Conservation (phyloP, 2,888 invertebrate species). For the Conchocele bisecta region DNA sequence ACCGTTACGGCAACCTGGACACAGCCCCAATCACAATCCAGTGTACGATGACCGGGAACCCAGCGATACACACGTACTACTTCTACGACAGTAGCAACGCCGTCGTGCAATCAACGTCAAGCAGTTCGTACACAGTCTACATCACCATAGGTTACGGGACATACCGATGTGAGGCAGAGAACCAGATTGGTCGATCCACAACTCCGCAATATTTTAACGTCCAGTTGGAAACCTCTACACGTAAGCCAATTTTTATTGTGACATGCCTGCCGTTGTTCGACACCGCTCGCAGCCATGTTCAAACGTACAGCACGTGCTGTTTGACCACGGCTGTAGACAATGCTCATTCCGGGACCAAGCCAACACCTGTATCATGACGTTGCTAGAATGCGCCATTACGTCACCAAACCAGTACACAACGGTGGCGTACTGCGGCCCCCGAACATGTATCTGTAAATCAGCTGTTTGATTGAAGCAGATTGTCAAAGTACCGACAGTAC, state of each 20-base stretch:
- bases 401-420: no score
- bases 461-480: no score
- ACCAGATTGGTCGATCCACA: constrained; percentile 23
- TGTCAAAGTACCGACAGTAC: no score
- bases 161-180: constrained; percentile 36
- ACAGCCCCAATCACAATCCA: constrained; percentile 15
- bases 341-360: no score
- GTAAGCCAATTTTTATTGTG: constrained; percentile 3
- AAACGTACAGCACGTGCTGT: no score
- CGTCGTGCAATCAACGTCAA: background rate
- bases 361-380: no score
- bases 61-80: constrained; percentile 26
- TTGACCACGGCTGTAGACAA: no score
- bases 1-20: constrained; percentile 10
- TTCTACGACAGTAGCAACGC: constrained; percentile 27
- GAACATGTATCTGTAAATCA: no score
- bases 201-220: constrained; percentile 11
- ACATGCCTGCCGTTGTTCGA: no score
- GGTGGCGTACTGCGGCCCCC: no score
- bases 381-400: no score
- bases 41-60: constrained; percentile 41
- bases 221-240: background rate
- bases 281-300: no score
- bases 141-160: constrained; percentile 24
- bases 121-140: constrained; percentile 13